Conservation (phyloP, 2,113 vertebrate species). For the zebrafish (Danio rerio) region GRCz12tu NC_133199.1:24384001-24384500, state of each 20-base stretch:
- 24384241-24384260: slow-evolving; percentile 40
- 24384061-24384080: no score
- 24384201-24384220: background rate
- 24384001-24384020: no score
- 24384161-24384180: slow-evolving; percentile 16
- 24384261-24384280: slow-evolving; percentile 14
- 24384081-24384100: no score
- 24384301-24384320: background rate
- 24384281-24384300: background rate
- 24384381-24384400: slow-evolving; percentile 16
- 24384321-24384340: background rate
- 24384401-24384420: background rate
- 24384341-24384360: slow-evolving; percentile 12
- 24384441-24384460: no score
- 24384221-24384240: slow-evolving; percentile 4
- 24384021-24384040: no score
- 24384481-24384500: no score
- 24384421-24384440: no score
- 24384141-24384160: background rate
- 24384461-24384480: no score
- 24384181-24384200: slow-evolving; percentile 36
- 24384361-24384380: background rate
- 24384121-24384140: background rate
- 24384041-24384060: no score
- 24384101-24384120: no score